Base-by-base conservation (phyloP, 2,888 invertebrate species). In the Dynastes grantii region DNA sequence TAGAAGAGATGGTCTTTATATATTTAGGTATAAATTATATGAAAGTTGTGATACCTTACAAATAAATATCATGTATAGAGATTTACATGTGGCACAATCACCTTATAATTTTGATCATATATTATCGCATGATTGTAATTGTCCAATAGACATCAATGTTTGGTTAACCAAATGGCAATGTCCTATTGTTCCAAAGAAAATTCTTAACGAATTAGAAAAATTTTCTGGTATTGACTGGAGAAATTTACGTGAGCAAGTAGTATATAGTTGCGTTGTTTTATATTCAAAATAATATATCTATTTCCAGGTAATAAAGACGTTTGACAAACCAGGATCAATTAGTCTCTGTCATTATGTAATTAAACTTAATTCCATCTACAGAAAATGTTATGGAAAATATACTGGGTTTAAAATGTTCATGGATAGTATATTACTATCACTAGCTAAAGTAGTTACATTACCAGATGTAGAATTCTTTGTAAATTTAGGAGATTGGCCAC, bases 401-500 rank as follows among this genome's bases (percentile, higher is more conserved):
- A 95, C 97, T 11, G 98, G 97, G 0, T 99, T 98, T 87, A 97
- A 97, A 87, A 96, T 97, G 93, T 98, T 99, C 89, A 93, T 96
- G 89, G 98, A 99, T 89, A 93, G 94, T 64, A 94, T 97, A 79
- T 88, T 99, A 40, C 87, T 96, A 65, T 97, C 96, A 0, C 87
- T 99, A 70, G 88, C 93, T 13, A 91, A 97, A 82, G 97, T 97
- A 91, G 93, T 95, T 29, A 84, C 89, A 29, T 87, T 98, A 76
- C 97, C 98, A 3, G 95, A 98, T 88, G 90, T 96, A 84, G 98
- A 98, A 88, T 93, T 98, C 85, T 94, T 98, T 83, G 92, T 96
- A 67, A 99, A 98, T 89, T 91, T 98, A 13, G 98, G 98, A 16
- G 98, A 99, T 88, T 98, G 98, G 98, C 98, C 98, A 0, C 89